Evolutionary conservation across 2,113 vertebrate genomes (phyloP).

Genomic region (Sylvia atricapilla): DNA sequence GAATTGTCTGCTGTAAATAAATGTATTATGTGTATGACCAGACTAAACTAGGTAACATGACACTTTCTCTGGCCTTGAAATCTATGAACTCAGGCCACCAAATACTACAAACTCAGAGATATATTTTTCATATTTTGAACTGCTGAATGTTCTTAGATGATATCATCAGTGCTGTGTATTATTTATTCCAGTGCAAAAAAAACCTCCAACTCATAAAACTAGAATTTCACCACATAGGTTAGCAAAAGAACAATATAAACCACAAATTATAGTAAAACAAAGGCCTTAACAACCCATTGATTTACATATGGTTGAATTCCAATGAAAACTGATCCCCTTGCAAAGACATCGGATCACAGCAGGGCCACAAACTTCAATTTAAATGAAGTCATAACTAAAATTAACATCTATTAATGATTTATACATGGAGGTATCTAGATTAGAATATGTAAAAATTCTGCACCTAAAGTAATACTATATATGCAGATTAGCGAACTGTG

Average conservation of each 20-base stretch:
- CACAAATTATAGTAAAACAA: neutral
- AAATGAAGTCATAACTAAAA: neutral
- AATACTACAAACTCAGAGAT: neutral
- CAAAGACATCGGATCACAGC: neutral
- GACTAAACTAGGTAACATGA: neutral
- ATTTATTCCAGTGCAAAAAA: neutral
- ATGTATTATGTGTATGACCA: neutral
- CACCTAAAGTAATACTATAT: neutral
- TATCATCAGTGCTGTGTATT: neutral
- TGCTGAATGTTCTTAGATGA: neutral
- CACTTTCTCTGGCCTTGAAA: neutral
- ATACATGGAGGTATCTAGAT: neutral
- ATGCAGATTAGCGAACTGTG: neutral
- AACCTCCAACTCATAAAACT: fast-evolving
- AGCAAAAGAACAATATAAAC: neutral
- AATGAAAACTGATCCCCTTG: neutral
- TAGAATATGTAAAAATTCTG: neutral
- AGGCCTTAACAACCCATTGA: neutral
- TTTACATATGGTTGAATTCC: neutral
- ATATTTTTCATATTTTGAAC: neutral
- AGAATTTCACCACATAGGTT: neutral
- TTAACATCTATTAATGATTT: neutral
- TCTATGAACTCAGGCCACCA: neutral
- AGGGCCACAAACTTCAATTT: neutral
- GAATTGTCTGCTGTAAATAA: neutral